These are phyloP conservation scores for Nasonia oneida DNA, from an alignment of 2,888 invertebrate genomes.

Conservation along the genomic window DNA sequence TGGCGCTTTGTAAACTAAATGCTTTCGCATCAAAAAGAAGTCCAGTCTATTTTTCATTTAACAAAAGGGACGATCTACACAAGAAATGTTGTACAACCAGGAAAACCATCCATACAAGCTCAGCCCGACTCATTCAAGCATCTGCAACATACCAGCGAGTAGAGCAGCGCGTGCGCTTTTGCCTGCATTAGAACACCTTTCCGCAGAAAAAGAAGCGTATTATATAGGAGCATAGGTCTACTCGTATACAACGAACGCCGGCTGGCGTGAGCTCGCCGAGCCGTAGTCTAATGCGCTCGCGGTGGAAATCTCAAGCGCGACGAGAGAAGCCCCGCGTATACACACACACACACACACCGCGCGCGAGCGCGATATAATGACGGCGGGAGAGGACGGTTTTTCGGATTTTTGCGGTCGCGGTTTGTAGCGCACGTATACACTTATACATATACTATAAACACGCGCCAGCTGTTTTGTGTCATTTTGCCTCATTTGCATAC, in stretches of 20 bases:
- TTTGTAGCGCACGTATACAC: not conserved
- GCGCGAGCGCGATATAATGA: not conserved
- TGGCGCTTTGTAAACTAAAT: not conserved
- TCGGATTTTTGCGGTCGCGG: slow-evolving; percentile 16
- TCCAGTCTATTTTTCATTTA: no score
- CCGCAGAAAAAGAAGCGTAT: not conserved
- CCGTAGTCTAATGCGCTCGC: slow-evolving; percentile 1
- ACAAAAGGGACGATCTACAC: no score
- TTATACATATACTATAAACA: not conserved
- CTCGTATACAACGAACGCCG: not conserved
- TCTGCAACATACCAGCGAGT: not conserved
- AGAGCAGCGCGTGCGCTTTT: no score
- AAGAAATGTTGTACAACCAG: not conserved
- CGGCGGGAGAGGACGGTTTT: slow-evolving; percentile 5
- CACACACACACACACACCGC: not conserved
- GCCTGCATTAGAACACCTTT: not conserved
- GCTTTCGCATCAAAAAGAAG: not conserved
- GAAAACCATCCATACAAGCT: not conserved
- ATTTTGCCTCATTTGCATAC: slow-evolving; percentile 10
- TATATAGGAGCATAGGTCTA: not conserved
- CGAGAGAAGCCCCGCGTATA: not conserved
- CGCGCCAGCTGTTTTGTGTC: not conserved
- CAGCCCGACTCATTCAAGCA: not conserved
- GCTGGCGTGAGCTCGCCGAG: slow-evolving; percentile 5
- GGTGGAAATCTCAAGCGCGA: slow-evolving; percentile 3